Conservation (phyloP, 2,797 vertebrate genomes). For the Notolabrus celidotus region DNA sequence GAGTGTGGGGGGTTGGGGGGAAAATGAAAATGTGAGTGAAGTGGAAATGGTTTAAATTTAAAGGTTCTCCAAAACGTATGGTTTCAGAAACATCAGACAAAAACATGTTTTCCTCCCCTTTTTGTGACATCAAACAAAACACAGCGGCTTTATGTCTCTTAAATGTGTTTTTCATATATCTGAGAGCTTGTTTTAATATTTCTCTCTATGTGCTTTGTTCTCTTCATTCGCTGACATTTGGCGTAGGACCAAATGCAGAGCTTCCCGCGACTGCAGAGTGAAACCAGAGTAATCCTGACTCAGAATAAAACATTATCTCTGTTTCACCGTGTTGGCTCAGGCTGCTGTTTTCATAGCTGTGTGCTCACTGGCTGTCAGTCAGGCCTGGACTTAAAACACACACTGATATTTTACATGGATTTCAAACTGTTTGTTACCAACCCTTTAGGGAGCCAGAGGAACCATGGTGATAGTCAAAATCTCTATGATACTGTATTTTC, state of each 20-base stretch:
- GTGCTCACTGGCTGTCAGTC: conserved; percentile 17
- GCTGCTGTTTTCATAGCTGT: conserved; percentile 40
- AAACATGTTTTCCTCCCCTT: not conserved
- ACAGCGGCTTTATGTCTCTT: not conserved
- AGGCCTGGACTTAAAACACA: conserved; percentile 1
- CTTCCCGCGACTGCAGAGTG: conserved; percentile 34
- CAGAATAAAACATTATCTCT: conserved; percentile 58
- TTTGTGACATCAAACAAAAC: conserved; percentile 23
- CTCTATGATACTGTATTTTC: too few species aligned
- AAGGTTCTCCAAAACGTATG: not conserved
- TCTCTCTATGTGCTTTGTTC: conserved; percentile 21
- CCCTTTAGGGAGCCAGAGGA: not conserved
- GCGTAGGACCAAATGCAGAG: conserved; percentile 29
- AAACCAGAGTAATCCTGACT: conserved; percentile 56
- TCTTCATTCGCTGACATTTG: conserved; percentile 44
- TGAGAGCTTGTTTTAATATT: not conserved
- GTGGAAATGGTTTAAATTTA: conserved; percentile 5
- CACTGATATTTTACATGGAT: not conserved
- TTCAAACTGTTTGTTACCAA: not conserved
- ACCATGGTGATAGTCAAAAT: too few species aligned
- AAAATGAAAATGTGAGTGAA: conserved; percentile 28
- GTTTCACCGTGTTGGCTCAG: conserved; percentile 42
- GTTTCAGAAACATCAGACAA: conserved; percentile 7
- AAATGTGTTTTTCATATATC: not conserved
- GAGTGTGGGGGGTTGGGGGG: conserved; percentile 8